Evolutionary conservation across 2,113 vertebrate species (phyloP), one percentile per base, ranked within the genome.

Genomic region (Myotis yumanensis): DNA sequence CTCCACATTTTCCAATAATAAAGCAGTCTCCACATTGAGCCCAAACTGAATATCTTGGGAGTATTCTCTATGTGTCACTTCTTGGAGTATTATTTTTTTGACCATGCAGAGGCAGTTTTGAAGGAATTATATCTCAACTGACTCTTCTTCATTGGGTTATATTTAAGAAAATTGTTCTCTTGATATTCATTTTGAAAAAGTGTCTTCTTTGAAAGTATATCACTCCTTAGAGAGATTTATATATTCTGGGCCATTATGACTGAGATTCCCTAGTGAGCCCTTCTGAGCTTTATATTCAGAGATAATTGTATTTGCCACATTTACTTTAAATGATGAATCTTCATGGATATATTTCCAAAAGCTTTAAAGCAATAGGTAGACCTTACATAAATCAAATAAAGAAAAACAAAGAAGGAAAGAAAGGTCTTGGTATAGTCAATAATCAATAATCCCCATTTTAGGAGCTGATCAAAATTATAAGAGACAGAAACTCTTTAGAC

Each of bases 281-380:
- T 66, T 95, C 68, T 51, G 69, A 62, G 84, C 52, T 72, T 59
- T 30, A 57, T 57, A 32, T 46, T 93, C 84, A 68, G 66, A 88
- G 72, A 90, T 10, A 83, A 88, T 87, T 69, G 16, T 17, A 77
- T 85, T 94, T 91, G 84, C 83, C 62, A 35, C 30, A 54, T 89
- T 95, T 91, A 82, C 81, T 66, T 89, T 83, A 90, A 86, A 64
- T 89, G 85, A 89, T 79, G 59, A 48, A 69, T 95, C 84, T 93
- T 48, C 62, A 10, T 18, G 52, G 9, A 20, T 37, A 0, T 16
- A 40, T 30, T 48, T 85, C 52, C 57, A 73, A 86, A 73, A 93
- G 77, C 28, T 51, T 79, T 81, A 59, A 90, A 32, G 68, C 64
- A 51, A 91, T 82, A 77, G 43, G 72, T 6, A 52, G 57, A 28